Evolutionary conservation across 2,113 vertebrate species (phyloP).

Genomic region (Carassius gibelio): DNA sequence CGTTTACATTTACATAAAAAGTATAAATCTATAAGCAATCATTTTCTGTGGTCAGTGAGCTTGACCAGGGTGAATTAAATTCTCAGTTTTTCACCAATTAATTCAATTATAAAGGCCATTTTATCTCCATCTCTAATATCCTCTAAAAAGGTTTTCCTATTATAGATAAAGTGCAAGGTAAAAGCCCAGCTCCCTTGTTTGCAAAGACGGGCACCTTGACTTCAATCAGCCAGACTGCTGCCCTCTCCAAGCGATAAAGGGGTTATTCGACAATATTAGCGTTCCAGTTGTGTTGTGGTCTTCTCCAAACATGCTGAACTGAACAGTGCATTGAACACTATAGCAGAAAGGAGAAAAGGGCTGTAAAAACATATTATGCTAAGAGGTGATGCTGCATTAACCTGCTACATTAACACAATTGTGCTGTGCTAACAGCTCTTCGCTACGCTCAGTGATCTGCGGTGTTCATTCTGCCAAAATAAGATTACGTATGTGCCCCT

Average conservation of each 20-base stretch:
- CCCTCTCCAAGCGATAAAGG: conserved; percentile 20
- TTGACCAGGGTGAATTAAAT: conserved; percentile 10
- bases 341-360: conserved; percentile 14
- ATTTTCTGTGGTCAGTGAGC: conserved; percentile 8
- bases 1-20: neutral
- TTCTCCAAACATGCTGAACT: neutral
- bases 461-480: conserved; percentile 32
- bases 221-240: conserved; percentile 33
- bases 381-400: conserved; percentile 46
- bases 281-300: neutral
- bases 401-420: neutral
- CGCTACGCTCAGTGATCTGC: conserved; percentile 37
- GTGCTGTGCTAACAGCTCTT: conserved; percentile 14
- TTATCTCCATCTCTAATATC: conserved; percentile 57
- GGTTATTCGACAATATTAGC: conserved; percentile 5
- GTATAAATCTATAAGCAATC: conserved; percentile 9
- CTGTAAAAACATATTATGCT: conserved; percentile 37
- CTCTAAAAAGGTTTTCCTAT: conserved; percentile 49
- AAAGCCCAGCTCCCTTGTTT: conserved; percentile 29
- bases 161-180: conserved; percentile 53
- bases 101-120: conserved; percentile 56
- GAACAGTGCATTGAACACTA: conserved; percentile 7
- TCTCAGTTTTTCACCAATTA: conserved; percentile 46
- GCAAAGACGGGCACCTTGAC: conserved; percentile 35
- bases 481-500: conserved; percentile 18